Base-by-base conservation (phyloP, 2,888 invertebrate genomes). In the Monochamus alternatus region DNA sequence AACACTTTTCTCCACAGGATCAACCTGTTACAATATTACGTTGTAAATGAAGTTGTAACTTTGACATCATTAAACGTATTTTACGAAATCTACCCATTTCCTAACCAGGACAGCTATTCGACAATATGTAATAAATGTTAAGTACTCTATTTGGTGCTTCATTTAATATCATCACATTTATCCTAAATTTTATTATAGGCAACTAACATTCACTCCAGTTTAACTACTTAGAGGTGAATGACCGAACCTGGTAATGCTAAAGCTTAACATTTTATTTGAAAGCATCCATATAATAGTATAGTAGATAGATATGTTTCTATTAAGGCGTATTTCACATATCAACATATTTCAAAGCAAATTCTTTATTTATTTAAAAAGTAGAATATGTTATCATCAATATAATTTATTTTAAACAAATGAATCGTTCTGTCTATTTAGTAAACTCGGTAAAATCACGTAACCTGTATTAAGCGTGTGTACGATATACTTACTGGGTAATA, bases 161-260 rank as follows among this genome's bases (percentile, higher is more conserved):
- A 67, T 75, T 75, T 62, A 72, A 52, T 31, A 43, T 44, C 72
- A 75, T 72, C 59, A 47, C 60, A 38, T 72, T 66, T 63, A 72
- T 75, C 66, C 63, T 55, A 51, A 67, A 60, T 72, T 75, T 75
- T 72, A 75, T 75, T 72, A 51, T 22, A 5, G 30, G n/a, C 58
- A 7, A 32, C 47, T 44, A 30, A 69, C 59, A 31, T 69, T 60
- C 30, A 32, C 60, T 69, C 60, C 69, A 60, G 44, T 69, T 69
- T 60, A 51, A 43, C 14, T 55, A 22, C 22, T 55, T 55, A 55
- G 55, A n/a, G 55, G 14, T 55, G 14, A 55, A 55, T 55, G 14
- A 55, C 55, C 55, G 3, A 55, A 52, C 7, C 55, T 12, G 55
- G 55, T 38, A 38, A 38, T 5, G 38, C 2, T 22, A 22, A 22